Evolutionary conservation across 2,888 invertebrate species (phyloP), one percentile per base, ranked within the genome.

Genomic region (Pseudococcus jackbeardsleyi): DNA sequence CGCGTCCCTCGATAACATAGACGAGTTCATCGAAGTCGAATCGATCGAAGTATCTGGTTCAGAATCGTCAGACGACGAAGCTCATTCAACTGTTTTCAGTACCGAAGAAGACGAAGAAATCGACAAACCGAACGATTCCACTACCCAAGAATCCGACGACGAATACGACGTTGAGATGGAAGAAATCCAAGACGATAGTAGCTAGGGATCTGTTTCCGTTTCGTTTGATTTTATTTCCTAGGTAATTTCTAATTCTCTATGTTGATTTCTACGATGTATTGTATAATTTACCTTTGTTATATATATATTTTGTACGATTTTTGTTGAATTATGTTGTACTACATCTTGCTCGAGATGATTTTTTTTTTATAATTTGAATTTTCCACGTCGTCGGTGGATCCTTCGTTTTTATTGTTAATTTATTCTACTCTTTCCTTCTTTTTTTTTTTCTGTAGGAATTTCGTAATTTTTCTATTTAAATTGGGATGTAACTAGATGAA

Each of bases 171-270:
- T 87, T 0, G 87, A 87, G 11, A 79, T 87, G 54, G 87, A 87
- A 77, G 87, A 46, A 4, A 50, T 87, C 17, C 77, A 87, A n/a
- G 86, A 86, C 22, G 87, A 87, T 19, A 87, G 87, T 79, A 79
- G 79, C 42, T 79, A 79, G 79, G 15, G 15, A 72, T 72, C 12
- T 33, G 11, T 33, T n/a, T 12, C 8, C 19, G 5, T 26, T 11
- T 72, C 26, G 6, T 26, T 11, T 26, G 17, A 50, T 12, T 50
- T 50, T 15, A 12, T 50, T 17, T 50, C 15, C 15, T 50, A 46
- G 46, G 5, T 46, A 46, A 46, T 1, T 50, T 17, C 15, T 50
- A 15, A 33, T 33, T 33, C 17, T 19, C 59, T 59, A 59, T 19
- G 59, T 33, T 33, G 26, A 33, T 33, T 33, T 33, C 26, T 33